phyloP scores from a whole-genome alignment of 2,888 invertebrate genomes.

The Creontiades dilutus region DNA sequence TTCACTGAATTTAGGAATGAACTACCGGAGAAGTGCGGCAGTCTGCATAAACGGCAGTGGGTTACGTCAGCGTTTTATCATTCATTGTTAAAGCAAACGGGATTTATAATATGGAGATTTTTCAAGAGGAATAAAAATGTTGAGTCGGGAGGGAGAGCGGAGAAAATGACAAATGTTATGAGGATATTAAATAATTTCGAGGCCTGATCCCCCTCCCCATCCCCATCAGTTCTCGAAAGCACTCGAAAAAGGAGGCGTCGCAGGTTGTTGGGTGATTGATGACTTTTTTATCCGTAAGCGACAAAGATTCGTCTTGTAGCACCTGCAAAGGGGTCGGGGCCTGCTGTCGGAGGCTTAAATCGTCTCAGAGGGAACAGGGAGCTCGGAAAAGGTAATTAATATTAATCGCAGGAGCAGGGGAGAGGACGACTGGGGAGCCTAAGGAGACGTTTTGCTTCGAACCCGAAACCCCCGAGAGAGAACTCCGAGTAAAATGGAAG shows the following conservation, averaged over 20 bases:
- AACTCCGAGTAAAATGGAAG: neutral
- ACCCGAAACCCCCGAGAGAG: neutral
- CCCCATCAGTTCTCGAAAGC: neutral
- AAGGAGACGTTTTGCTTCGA: slow-evolving; percentile 25
- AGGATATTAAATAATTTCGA: slow-evolving; percentile 39
- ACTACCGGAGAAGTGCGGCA: too few relatives aligned
- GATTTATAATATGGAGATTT: too few relatives aligned
- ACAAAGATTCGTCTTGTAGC: slow-evolving; percentile 40
- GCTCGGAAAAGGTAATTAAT: slow-evolving; percentile 43
- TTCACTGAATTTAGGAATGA: too few relatives aligned
- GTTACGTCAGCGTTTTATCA: too few relatives aligned
- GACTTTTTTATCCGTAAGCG: slow-evolving; percentile 47
- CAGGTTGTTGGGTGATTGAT: slow-evolving; percentile 37
- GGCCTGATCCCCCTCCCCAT: neutral
- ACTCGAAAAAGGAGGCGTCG: neutral
- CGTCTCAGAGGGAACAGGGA: neutral
- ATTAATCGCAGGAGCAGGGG: neutral
- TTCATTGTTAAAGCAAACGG: too few relatives aligned
- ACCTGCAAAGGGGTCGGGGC: neutral
- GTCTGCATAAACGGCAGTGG: too few relatives aligned
- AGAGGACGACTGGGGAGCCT: neutral
- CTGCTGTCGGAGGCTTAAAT: slow-evolving; percentile 13
- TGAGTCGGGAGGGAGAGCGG: neutral
- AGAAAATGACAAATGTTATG: slow-evolving; percentile 32
- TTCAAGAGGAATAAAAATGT: too few relatives aligned